Evolutionary conservation across 2,888 invertebrate genomes (phyloP), one percentile per base, ranked within the genome.

Genomic region (Watsonalla binaria): DNA sequence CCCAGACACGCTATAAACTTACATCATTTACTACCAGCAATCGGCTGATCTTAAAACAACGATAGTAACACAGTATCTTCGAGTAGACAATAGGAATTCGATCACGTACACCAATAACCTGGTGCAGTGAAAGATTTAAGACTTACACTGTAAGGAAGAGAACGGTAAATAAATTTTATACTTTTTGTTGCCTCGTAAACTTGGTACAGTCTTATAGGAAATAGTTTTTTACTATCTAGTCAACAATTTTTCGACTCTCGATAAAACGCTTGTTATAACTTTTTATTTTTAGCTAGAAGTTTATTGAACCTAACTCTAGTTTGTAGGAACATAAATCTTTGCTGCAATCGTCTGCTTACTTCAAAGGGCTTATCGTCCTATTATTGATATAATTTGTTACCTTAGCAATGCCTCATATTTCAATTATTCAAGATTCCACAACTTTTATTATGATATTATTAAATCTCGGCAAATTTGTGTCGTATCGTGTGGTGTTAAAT

Each of bases 61-160:
- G 65, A 67, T 69, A 70, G 67, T 65, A 61, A 58, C 59, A 53
- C 55, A 57, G 55, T 60, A 60, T 54, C 60, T 65, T 59, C 65
- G 58, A 61, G 66, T 63, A 65, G 63, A 69, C 63, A 65, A 61
- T 62, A 63, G 61, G 60, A 73, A 72, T 72, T 76, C 63, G 65
- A 67, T 77, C 79, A 80, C 79, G 80, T 78, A 74, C 66, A 57
- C 72, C 73, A 67, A 61, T 74, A 74, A 76, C 69, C 64, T 69
- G 59, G 63, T 63, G 62, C 65, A 42, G 42, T 42, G 42, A 42
- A 61, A 63, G 64, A 65, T 66, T 69, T 65, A 62, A 62, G 61
- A 60, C 66, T 55, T 57, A 66, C 60, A 61, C 54, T 61, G 60
- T 60, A 54, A 60, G 54, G 56, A 59, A 57, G 62, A 62, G 62